A percentile compares a stretch with the other conserved stretches of the same genome.
These are phyloP conservation scores for Calephelis virginiensis DNA, from an alignment of 1,140 invertebrate genomes.

Conservation along the genomic window DNA sequence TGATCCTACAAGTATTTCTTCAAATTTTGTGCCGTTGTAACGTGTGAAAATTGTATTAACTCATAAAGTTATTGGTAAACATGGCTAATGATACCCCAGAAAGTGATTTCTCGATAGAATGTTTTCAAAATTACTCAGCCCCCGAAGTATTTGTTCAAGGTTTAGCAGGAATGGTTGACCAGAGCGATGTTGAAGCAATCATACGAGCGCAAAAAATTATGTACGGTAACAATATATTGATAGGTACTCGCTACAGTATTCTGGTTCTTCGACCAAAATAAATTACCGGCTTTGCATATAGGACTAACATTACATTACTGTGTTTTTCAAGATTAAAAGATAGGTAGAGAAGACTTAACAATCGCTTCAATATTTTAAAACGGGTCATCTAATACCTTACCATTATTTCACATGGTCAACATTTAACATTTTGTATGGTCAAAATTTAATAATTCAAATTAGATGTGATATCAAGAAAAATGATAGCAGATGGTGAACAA, in stretches of 20 bases:
- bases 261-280: neutral
- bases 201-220: constrained; percentile 95
- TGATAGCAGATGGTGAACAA: no score
- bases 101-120: constrained; percentile 82
- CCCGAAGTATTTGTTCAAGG: constrained; percentile 95
- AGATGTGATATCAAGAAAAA: no score
- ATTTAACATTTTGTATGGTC: no score
- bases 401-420: no score
- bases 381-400: no score
- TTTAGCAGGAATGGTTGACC: constrained; percentile 92
- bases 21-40: no score
- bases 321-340: no score
- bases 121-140: constrained; percentile 93
- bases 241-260: neutral
- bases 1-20: no score
- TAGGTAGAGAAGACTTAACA: no score
- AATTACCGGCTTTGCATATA: neutral
- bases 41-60: neutral
- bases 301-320: neutral
- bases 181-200: constrained; percentile 93
- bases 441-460: no score
- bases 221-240: constrained; percentile 77
- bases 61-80: constrained; percentile 24
- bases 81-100: constrained; percentile 75
- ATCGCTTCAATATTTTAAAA: no score